Percentiles rank a stretch among this genome's conserved stretches.
Evolutionary conservation across 2,888 invertebrate species (phyloP).

Genomic region (Drosophila picticornis): DNA sequence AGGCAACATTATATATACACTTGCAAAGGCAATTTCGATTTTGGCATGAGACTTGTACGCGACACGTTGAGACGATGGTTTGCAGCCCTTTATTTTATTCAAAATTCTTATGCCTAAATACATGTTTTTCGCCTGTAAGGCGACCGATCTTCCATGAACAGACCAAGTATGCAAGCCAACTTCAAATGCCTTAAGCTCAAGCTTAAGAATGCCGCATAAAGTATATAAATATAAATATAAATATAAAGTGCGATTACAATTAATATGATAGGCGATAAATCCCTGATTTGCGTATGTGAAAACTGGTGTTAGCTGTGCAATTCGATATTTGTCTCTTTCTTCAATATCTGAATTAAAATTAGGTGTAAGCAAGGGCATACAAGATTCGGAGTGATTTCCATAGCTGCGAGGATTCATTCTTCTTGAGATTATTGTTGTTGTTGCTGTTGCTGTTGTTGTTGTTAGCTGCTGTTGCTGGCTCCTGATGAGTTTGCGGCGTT

Average conservation of each 20-base stretch:
- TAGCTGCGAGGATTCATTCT: neutral
- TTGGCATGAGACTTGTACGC: neutral
- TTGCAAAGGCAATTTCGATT: neutral
- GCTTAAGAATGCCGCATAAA: no score
- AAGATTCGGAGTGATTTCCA: neutral
- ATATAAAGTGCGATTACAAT: neutral
- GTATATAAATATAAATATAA: no score
- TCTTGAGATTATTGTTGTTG: constrained; percentile 15
- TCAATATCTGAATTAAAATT: neutral
- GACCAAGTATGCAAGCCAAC: no score
- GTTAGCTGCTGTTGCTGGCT: constrained; percentile 21
- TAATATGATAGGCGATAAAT: neutral
- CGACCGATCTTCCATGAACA: no score
- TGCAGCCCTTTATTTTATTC: no score
- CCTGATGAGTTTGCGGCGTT: constrained; percentile 56
- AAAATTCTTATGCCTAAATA: no score
- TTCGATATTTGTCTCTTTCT: neutral
- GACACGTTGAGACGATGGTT: no score
- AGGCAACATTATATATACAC: constrained; percentile 27
- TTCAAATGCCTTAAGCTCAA: no score
- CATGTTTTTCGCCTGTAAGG: no score
- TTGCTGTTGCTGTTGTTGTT: constrained; percentile 8
- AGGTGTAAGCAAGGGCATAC: neutral
- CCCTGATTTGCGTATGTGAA: neutral
- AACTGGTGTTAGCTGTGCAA: neutral